A percentile compares a stretch with the other conserved stretches of the same genome.
Conservation (phyloP, 2,113 vertebrate species). For the Fulica atra region DNA sequence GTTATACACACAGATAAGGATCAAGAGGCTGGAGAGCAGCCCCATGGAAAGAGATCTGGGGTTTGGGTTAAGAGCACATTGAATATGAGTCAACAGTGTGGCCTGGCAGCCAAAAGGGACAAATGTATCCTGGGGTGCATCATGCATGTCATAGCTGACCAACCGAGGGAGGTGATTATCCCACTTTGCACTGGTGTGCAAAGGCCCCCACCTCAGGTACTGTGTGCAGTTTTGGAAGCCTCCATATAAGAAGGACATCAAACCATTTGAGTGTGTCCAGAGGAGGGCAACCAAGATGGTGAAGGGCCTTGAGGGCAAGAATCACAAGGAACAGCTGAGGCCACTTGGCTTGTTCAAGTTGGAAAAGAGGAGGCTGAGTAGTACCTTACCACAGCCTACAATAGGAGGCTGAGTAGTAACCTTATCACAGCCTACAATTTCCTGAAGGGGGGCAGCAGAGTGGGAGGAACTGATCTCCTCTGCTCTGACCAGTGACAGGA, state of each 20-base stretch:
- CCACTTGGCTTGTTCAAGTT: background rate
- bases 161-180: background rate
- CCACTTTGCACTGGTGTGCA: background rate
- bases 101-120: too few species aligned
- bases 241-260: background rate
- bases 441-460: background rate
- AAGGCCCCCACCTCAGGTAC: background rate
- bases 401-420: background rate
- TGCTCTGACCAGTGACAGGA: background rate
- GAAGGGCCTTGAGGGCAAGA: background rate
- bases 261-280: background rate
- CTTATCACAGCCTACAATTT: background rate
- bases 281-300: background rate
- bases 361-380: background rate
- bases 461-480: background rate
- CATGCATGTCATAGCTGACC: too few species aligned
- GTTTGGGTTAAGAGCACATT: too few species aligned
- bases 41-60: background rate
- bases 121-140: too few species aligned
- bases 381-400: background rate
- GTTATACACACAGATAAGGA: background rate
- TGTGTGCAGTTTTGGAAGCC: background rate
- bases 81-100: too few species aligned
- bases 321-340: background rate
- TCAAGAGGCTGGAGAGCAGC: background rate